A percentile compares a stretch with the other conserved stretches of the same genome.
phyloP scores from a whole-genome alignment of 2,113 vertebrate genomes.

The Paratilapia polleni region DNA sequence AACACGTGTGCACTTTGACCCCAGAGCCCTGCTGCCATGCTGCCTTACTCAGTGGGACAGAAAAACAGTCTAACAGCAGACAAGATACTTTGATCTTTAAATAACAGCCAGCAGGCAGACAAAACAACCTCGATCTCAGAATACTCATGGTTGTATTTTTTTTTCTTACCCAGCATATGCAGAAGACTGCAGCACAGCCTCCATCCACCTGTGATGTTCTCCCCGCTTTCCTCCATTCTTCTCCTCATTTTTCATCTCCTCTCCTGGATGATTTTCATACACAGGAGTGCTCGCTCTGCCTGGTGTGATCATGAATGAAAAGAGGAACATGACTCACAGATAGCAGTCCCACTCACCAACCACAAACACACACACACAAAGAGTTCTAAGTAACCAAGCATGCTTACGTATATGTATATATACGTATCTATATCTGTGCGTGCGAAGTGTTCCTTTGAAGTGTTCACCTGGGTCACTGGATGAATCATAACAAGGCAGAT shows the following conservation, averaged over 20 bases:
- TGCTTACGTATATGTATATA: neutral
- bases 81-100: constrained; percentile 29
- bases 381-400: neutral
- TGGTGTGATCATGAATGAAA: constrained; percentile 64
- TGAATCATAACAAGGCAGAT: constrained; percentile 15
- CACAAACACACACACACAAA: constrained; percentile 27
- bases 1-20: constrained; percentile 25
- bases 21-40: neutral
- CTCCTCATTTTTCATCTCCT: neutral
- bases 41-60: neutral
- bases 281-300: neutral
- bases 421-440: neutral
- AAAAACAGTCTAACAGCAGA: neutral
- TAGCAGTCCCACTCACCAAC: constrained; percentile 31
- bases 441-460: constrained; percentile 11
- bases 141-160: constrained; percentile 17
- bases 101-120: constrained; percentile 6
- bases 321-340: constrained; percentile 54
- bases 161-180: neutral
- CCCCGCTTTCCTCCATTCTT: neutral
- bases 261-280: constrained; percentile 32
- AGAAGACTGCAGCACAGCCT: constrained; percentile 4
- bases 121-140: neutral
- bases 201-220: neutral
- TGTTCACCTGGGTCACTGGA: constrained; percentile 1